phyloP scores from a whole-genome alignment of 2,888 invertebrate genomes.

The Uloborus plumipes region DNA sequence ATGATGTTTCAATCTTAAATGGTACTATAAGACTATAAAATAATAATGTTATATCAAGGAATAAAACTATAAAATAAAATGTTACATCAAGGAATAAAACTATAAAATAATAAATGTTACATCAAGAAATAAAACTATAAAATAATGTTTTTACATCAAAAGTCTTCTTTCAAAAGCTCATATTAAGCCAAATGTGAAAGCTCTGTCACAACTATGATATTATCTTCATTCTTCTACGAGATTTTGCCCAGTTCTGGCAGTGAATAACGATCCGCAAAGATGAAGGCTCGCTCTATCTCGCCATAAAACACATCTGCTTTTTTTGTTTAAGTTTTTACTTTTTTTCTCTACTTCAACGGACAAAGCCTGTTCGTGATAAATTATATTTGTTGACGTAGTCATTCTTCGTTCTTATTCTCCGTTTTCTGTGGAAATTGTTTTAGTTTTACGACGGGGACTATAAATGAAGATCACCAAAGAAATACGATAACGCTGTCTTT shows the following conservation, averaged over 20 bases:
- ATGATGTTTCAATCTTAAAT: too few species aligned
- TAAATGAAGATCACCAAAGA: constrained; percentile 44
- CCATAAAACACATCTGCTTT: constrained; percentile 42
- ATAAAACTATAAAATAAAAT: too few species aligned
- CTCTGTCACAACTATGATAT: too few species aligned
- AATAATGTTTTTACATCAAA: too few species aligned
- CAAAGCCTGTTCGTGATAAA: constrained; percentile 43
- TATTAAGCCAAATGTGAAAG: too few species aligned
- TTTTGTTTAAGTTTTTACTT: constrained; percentile 36
- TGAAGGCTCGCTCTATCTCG: constrained; percentile 42
- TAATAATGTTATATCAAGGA: too few species aligned
- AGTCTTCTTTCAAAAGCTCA: too few species aligned
- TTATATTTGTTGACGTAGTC: constrained; percentile 44
- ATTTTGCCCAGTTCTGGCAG: not conserved
- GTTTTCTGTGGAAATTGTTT: constrained; percentile 31
- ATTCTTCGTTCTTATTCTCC: constrained; percentile 25
- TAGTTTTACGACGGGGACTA: constrained; percentile 42
- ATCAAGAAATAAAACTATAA: too few species aligned
- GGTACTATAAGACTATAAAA: too few species aligned
- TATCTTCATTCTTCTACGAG: too few species aligned
- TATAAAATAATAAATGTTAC: too few species aligned
- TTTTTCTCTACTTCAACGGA: constrained; percentile 12
- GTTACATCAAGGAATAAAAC: too few species aligned
- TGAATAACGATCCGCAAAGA: constrained; percentile 51
- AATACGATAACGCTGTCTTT: constrained; percentile 40